A percentile compares a stretch with the other conserved stretches of the same genome.
Conservation (phyloP, 2,113 vertebrate genomes). For the Barbus barbus region DNA sequence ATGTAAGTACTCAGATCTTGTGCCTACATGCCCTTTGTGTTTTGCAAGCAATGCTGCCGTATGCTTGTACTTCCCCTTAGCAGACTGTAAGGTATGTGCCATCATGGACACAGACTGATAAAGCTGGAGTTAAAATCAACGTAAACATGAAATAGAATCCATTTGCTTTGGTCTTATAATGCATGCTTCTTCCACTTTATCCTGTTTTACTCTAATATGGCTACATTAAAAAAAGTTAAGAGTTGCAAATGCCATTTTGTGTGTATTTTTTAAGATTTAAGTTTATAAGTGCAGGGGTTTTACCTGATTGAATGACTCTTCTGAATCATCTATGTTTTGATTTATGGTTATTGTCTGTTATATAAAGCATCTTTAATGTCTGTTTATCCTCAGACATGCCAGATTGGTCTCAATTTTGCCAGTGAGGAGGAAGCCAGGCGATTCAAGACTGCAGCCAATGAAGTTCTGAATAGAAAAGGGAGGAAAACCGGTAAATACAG, state of each 20-base stretch:
- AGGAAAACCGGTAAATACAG: constrained; percentile 85
- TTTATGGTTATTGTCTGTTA: background rate
- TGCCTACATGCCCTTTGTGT: background rate
- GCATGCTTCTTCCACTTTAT: background rate
- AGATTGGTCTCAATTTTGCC: constrained; percentile 96
- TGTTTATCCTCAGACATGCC: constrained; percentile 79
- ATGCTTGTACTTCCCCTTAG: constrained; percentile 11
- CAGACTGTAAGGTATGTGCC: constrained; percentile 46
- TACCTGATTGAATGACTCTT: no score
- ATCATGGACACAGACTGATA: background rate
- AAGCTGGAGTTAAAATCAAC: background rate
- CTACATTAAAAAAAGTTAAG: no score
- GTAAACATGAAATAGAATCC: background rate
- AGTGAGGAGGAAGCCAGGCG: constrained; percentile 92
- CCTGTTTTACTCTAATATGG: background rate
- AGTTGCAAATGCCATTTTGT: no score
- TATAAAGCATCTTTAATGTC: constrained; percentile 36
- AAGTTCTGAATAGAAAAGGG: constrained; percentile 80
- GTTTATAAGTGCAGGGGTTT: no score
- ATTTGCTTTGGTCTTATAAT: background rate
- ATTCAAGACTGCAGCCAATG: constrained; percentile 78
- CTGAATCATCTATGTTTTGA: background rate
- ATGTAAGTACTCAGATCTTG: constrained; percentile 75
- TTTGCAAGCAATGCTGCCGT: background rate
- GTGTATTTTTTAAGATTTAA: no score